phyloP scores from a whole-genome alignment of 2,797 vertebrate species.

The Anomalospiza imberbis region DNA sequence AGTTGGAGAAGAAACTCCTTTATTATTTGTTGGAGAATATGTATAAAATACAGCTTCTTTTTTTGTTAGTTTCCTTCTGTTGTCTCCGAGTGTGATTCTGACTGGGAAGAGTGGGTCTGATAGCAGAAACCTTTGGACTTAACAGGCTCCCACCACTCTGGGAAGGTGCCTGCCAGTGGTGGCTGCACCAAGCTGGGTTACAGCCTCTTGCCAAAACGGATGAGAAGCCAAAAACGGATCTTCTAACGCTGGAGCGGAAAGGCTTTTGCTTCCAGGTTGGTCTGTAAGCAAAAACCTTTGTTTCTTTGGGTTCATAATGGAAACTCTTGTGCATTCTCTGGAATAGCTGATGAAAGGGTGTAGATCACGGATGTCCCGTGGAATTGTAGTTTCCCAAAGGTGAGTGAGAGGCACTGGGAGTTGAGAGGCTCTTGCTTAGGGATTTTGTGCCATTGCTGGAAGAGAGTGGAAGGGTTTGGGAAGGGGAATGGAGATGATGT shows the following conservation, averaged over 20 bases:
- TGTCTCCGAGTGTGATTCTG: not conserved
- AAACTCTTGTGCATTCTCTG: not conserved
- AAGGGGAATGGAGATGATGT: not conserved
- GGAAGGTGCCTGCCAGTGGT: not conserved
- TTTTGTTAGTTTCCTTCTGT: not conserved
- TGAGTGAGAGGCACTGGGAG: not conserved
- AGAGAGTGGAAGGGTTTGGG: not conserved
- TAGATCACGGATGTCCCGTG: fast-evolving
- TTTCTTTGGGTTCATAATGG: not conserved
- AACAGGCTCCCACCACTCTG: not conserved
- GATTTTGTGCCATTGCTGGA: fast-evolving
- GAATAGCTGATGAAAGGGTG: not conserved
- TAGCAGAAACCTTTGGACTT: not conserved
- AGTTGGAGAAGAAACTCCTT: not conserved
- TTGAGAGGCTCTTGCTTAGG: not conserved
- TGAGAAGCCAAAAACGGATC: not conserved
- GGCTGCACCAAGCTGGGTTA: not conserved
- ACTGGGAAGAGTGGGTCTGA: not conserved
- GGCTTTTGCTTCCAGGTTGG: not conserved
- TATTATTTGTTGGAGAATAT: not conserved
- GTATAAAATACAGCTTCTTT: slow-evolving; percentile 48
- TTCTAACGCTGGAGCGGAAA: not conserved
- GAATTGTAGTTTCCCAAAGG: not conserved
- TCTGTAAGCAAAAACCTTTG: not conserved
- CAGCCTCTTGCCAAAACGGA: not conserved